Evolutionary conservation across 2,888 invertebrate genomes (phyloP), one percentile per base, ranked within the genome.

Genomic region (Keiferia lycopersicella): DNA sequence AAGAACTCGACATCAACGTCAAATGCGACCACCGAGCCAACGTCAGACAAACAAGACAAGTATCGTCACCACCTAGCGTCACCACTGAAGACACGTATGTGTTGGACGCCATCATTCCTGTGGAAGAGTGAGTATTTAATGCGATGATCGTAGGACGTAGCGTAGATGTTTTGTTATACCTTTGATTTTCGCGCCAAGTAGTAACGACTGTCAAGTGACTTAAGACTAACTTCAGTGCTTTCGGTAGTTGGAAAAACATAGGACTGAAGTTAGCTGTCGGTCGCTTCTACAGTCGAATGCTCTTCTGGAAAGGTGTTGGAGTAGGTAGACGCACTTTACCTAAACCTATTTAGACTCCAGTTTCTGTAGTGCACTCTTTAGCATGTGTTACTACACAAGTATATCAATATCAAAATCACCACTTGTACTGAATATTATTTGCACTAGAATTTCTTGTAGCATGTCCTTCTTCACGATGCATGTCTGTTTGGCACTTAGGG

Each of bases 1-100:
- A 96, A 78, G 97, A 98, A 77, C 91, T 98, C 62, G 95, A 96
- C 75, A 97, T 98, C 72, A 96, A 97, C 79, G 97, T 98, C 2
- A 97, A 97, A 83, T 98, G 98, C 78, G 97, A 97, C 79, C 97
- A 97, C 78, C 94, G 96, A 70, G 92, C 93, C 11, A 93, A 93
- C 64, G 86, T 88, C 63, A 92, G 96, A 62, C 93, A 93, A 72
- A 93, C 94, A 38, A 93, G 96, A 77, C 95, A 96, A 86, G 89
- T 91, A 58, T 86, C 87, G 70, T 73, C 83, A 66, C 84, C 85
- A 67, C 84, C 91, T 53, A 92, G 93, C 63, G 92, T 93, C 70
- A 94, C 95, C 73, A 94, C 95, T 73, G 96, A 96, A 72, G 96
- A 96, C 72, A 95, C 95, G 63, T 98, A 98, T 79, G 95, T 96